Percentiles rank a stretch among this genome's conserved stretches.
These are phyloP conservation scores for Coccyzus lansbergi DNA, from an alignment of 2,797 vertebrate species.

Conservation along the genomic window DNA sequence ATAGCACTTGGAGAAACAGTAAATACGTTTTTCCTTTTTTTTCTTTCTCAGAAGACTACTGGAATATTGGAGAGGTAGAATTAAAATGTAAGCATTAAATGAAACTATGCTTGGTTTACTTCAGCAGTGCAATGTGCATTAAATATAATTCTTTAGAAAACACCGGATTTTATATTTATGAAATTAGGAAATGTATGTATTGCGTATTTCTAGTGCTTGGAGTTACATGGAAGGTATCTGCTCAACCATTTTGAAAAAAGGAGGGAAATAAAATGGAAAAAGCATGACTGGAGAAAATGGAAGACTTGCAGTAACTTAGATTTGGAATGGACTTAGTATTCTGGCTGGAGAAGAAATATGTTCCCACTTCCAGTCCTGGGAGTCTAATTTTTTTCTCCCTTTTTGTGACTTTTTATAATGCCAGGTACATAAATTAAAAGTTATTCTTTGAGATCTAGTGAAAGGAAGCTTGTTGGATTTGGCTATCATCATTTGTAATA, in stretches of 20 bases:
- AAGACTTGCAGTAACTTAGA: neutral
- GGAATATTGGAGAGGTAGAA: neutral
- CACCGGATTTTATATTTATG: neutral
- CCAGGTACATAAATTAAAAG: constrained; percentile 28
- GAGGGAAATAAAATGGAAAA: neutral
- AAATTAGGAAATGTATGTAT: neutral
- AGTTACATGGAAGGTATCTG: neutral
- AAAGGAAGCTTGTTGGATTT: constrained; percentile 48
- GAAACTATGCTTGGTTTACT: neutral
- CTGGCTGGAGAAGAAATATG: constrained; percentile 22
- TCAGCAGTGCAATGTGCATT: neutral
- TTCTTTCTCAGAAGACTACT: neutral
- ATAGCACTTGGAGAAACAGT: neutral
- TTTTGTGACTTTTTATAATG: constrained; percentile 17
- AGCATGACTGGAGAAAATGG: neutral
- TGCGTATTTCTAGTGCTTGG: neutral
- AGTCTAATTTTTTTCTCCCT: neutral
- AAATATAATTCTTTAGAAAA: neutral
- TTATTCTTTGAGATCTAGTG: constrained; percentile 40
- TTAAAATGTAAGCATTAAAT: neutral
- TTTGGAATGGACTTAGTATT: neutral
- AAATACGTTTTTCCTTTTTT: neutral
- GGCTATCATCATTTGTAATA: neutral
- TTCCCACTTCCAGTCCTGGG: neutral
- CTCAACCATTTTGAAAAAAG: neutral